A percentile compares a stretch with the other conserved stretches of the same genome.
Conservation (phyloP, 2,113 vertebrate species). For the Takifugu flavidus region DNA sequence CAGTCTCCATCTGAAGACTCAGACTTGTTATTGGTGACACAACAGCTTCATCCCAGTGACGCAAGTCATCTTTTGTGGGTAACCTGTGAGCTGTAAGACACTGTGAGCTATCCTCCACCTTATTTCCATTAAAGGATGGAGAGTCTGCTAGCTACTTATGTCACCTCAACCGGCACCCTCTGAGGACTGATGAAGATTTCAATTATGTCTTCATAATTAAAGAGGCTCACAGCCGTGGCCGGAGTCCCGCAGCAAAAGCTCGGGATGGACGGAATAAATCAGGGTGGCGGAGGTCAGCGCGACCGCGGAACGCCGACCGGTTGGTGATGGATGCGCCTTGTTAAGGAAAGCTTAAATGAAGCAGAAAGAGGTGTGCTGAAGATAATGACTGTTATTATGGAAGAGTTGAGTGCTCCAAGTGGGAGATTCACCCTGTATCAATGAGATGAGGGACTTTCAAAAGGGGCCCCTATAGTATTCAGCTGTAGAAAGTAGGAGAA, state of each 20-base stretch:
- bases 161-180: constrained; percentile 50
- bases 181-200: constrained; percentile 68
- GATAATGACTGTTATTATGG: constrained; percentile 73
- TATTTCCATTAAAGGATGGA: constrained; percentile 16
- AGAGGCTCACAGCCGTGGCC: constrained; percentile 67
- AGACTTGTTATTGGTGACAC: constrained; percentile 21
- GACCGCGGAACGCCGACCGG: constrained; percentile 34
- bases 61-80: too few species aligned
- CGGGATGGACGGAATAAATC: constrained; percentile 68
- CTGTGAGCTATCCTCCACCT: background rate
- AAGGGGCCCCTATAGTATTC: constrained; percentile 35
- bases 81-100: background rate
- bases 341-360: constrained; percentile 72
- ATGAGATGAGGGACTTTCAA: constrained; percentile 37
- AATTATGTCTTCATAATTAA: constrained; percentile 75
- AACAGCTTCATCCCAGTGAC: background rate
- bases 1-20: constrained; percentile 13
- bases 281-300: constrained; percentile 50
- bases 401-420: constrained; percentile 49
- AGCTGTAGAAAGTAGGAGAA: constrained; percentile 26
- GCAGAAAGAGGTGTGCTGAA: constrained; percentile 71
- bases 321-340: constrained; percentile 66
- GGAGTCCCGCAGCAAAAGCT: constrained; percentile 47
- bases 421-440: constrained; percentile 53
- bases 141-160: constrained; percentile 23